Evolutionary conservation across 64 coral and sea anemone species (phyloP), one percentile per base, ranked within the genome.

Genomic region (Cladopsammia gracilis): DNA sequence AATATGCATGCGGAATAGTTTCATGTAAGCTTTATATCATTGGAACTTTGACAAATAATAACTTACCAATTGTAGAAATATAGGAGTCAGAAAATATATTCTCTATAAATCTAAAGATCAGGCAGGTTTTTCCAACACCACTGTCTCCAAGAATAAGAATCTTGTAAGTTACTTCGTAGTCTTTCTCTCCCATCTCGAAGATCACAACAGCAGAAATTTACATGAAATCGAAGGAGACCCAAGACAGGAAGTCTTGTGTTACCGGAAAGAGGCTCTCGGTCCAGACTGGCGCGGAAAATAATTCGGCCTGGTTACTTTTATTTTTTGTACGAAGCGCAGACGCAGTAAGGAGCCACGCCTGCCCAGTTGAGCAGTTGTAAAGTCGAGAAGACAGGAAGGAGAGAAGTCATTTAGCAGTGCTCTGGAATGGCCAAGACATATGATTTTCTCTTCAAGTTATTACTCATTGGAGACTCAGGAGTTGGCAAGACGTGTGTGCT

Each of bases 341-440:
- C 75, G 75, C 73, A 88, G 42, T 93, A 10, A 57, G 45, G 61
- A 42, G 96, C 96, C 96, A 97, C 96, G 96, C 96, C 96, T 97
- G 95, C 89, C 75, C 90, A 95, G 83, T 95, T 92, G 15, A 83
- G 73, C 78, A 83, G 60, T 83, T 66, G 68, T 19, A 45, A 93
- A 80, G 59, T 65, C 49, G 61, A 62, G 71, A 86, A 89, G 88
- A 94, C 89, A 72, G 73, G 19, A 59, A 58, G 4, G 2, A 85
- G 6, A 42, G 10, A 16, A 51, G 61, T 46, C 46, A 89, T 25
- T 50, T 76, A 79, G 78, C 65, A 47, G 69, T 79, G 94, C 82
- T 90, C 93, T 90, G 91, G 92, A 68, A 99, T 99, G 98, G 98
- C 98, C 73, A 99, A 99, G 86, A 99, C 98, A 64, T 94, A 99